These are phyloP conservation scores for Biston stratarius DNA, from an alignment of 2,888 invertebrate species.

Conservation along the genomic window DNA sequence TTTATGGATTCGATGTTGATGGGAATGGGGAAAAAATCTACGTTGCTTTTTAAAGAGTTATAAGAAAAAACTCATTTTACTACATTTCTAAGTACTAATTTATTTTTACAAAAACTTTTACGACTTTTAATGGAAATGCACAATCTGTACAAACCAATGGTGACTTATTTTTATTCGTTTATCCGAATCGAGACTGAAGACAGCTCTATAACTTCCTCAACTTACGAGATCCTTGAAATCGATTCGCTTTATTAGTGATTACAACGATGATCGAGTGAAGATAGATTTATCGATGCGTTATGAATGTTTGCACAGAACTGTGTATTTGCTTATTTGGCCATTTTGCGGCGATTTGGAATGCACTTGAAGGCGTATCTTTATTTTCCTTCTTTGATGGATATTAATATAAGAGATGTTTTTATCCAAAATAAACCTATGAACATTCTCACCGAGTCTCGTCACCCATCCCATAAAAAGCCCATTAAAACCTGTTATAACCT, in stretches of 20 bases:
- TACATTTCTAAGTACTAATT: background rate
- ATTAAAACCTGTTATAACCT: too few relatives aligned
- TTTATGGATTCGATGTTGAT: too few relatives aligned
- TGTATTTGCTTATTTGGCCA: conserved; percentile 48
- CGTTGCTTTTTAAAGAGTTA: too few relatives aligned
- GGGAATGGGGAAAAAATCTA: too few relatives aligned
- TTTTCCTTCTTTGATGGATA: background rate
- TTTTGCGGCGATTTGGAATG: conserved; percentile 9
- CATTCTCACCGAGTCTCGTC: background rate
- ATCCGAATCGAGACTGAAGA: conserved; percentile 23
- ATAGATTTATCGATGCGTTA: conserved; percentile 55
- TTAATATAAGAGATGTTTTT: background rate
- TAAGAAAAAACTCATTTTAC: background rate
- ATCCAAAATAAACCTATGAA: background rate
- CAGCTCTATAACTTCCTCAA: conserved; percentile 35
- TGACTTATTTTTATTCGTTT: conserved; percentile 7
- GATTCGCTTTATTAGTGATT: conserved; percentile 38
- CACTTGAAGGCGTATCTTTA: conserved; percentile 19
- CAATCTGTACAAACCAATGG: conserved; percentile 25
- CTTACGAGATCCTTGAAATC: conserved; percentile 37
- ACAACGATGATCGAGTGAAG: conserved; percentile 39
- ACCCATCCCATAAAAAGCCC: too few relatives aligned
- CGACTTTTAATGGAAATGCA: background rate
- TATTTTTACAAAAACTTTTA: background rate
- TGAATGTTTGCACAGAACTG: conserved; percentile 51